A percentile compares a stretch with the other conserved stretches of the same genome.
phyloP scores from a whole-genome alignment of 2,797 vertebrate species.

The Morus bassanus region DNA sequence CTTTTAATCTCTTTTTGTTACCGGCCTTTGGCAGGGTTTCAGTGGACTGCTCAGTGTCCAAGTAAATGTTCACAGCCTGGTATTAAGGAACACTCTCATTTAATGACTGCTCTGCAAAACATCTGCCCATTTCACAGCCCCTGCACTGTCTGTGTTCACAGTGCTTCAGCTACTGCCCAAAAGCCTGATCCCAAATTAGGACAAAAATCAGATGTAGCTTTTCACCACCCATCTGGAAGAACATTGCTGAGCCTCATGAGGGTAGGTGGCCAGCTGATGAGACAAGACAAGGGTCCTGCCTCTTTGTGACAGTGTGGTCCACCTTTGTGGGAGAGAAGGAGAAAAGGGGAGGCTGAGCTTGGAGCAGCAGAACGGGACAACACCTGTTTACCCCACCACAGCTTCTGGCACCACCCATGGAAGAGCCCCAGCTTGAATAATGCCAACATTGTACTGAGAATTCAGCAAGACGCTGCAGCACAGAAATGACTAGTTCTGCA shows the following conservation, averaged over 20 bases:
- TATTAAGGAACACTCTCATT: not conserved
- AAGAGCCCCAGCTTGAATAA: rapidly evolving
- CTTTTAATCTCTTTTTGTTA: not conserved
- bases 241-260: rapidly evolving
- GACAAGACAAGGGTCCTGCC: not conserved
- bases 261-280: not conserved
- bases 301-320: not conserved
- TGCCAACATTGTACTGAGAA: not conserved
- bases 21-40: not conserved
- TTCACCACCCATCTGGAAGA: not conserved
- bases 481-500: not conserved
- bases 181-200: not conserved
- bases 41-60: not conserved
- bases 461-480: not conserved
- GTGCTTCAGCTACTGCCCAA: not conserved
- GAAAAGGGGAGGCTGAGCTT: not conserved
- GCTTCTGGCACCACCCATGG: not conserved
- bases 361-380: not conserved
- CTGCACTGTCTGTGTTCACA: not conserved
- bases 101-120: not conserved
- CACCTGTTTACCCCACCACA: rapidly evolving
- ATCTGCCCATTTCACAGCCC: not conserved
- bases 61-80: not conserved
- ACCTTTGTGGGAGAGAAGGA: not conserved
- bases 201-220: not conserved